A percentile compares a stretch with the other conserved stretches of the same genome.
Evolutionary conservation across 2,888 invertebrate species (phyloP).

Genomic region (Iselma pallidipennis): DNA sequence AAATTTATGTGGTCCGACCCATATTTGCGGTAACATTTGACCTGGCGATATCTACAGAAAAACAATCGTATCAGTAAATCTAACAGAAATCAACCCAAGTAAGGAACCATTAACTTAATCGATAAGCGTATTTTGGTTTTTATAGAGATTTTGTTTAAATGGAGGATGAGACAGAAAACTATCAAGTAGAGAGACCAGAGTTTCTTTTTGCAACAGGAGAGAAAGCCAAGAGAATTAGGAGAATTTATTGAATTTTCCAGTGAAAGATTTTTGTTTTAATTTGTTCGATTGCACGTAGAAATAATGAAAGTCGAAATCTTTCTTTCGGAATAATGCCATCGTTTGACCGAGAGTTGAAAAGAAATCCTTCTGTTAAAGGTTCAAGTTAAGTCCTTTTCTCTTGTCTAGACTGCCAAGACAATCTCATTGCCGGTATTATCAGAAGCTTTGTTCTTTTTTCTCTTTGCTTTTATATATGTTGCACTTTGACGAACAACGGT

Average conservation of each 20-base stretch:
- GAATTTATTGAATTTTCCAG: background rate
- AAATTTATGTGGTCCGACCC: background rate
- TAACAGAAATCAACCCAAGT: too few species aligned
- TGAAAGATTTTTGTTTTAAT: too few species aligned
- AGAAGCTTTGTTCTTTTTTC: constrained; percentile 12
- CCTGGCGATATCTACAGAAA: background rate
- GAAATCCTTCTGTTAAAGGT: constrained; percentile 11
- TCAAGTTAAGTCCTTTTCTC: constrained; percentile 5
- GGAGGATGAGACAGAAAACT: too few species aligned
- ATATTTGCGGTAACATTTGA: background rate
- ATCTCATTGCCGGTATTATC: constrained; percentile 11
- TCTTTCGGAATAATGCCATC: constrained; percentile 18
- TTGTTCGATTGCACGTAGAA: constrained; percentile 19
- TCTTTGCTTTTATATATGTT: background rate
- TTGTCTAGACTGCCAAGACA: constrained; percentile 1
- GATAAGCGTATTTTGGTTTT: too few species aligned
- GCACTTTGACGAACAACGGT: constrained; percentile 4
- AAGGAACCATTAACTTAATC: too few species aligned
- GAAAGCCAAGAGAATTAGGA: too few species aligned
- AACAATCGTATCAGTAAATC: background rate
- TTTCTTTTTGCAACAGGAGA: too few species aligned
- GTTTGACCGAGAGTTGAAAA: constrained; percentile 14
- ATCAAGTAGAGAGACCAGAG: too few species aligned
- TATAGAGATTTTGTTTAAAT: too few species aligned
- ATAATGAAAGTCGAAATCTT: constrained; percentile 12